Evolutionary conservation across 2,113 vertebrate genomes (phyloP).

Genomic region (Cavia aperea): DNA sequence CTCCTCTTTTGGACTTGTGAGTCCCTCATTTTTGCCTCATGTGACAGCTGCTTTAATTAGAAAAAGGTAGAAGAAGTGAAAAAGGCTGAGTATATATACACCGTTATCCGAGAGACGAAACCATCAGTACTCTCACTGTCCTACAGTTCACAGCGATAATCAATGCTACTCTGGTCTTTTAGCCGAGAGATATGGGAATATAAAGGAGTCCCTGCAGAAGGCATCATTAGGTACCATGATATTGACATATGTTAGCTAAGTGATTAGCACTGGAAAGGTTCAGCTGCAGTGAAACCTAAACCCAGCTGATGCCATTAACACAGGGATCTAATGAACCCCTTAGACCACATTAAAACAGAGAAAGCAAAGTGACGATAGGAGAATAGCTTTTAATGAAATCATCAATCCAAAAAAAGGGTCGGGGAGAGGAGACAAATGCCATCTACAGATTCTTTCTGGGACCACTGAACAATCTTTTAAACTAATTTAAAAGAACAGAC

Average conservation of each 20-base stretch:
- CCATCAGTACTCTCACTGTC: background rate
- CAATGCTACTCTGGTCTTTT: conserved; percentile 34
- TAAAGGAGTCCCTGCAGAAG: conserved; percentile 36
- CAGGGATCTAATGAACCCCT: conserved; percentile 51
- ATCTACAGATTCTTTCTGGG: conserved; percentile 26
- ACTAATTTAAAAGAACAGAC: background rate
- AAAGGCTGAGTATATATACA: background rate
- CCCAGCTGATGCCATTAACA: conserved; percentile 60
- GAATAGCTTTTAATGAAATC: conserved; percentile 12
- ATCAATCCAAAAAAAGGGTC: conserved; percentile 24
- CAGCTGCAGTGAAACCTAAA: conserved; percentile 54
- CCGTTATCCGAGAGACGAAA: conserved; percentile 4
- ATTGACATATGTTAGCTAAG: conserved; percentile 45
- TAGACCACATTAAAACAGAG: conserved; percentile 39
- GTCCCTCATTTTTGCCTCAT: background rate
- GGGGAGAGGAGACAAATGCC: background rate
- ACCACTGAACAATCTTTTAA: background rate
- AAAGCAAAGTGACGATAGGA: conserved; percentile 51
- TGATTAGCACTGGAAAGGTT: conserved; percentile 52
- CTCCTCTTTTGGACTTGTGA: background rate
- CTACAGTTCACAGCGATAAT: conserved; percentile 16
- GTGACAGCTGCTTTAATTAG: background rate
- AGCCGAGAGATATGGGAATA: conserved; percentile 4
- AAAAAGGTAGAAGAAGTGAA: background rate
- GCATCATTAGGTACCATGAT: background rate